Evolutionary conservation across 2,797 vertebrate genomes (phyloP).

Genomic region (Carcharodon carcharias): DNA sequence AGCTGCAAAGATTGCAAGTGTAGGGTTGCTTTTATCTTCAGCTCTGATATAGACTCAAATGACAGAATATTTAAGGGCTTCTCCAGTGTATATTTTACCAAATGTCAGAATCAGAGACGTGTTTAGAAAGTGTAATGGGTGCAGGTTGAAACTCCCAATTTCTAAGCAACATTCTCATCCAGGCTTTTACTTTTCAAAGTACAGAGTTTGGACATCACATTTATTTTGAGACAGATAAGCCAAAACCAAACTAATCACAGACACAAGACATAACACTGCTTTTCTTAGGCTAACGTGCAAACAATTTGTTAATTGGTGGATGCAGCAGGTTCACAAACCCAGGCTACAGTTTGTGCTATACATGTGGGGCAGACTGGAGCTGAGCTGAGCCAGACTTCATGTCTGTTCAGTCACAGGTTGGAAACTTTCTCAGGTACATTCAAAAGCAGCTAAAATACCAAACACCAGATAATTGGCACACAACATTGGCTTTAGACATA

Average conservation of each 20-base stretch:
- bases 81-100: not conserved
- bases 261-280: constrained; percentile 33
- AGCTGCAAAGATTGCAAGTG: not conserved
- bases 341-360: constrained; percentile 28
- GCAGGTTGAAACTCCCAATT: constrained; percentile 33
- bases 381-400: constrained; percentile 23
- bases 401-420: constrained; percentile 26
- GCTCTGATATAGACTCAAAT: not conserved
- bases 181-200: constrained; percentile 35
- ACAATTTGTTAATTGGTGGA: constrained; percentile 26
- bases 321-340: constrained; percentile 23
- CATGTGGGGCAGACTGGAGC: constrained; percentile 24
- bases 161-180: constrained; percentile 10
- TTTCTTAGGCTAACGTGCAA: constrained; percentile 33
- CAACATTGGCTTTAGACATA: constrained; percentile 21
- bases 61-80: constrained; percentile 19
- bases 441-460: constrained; percentile 34
- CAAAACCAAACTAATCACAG: constrained; percentile 36
- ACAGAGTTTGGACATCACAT: constrained; percentile 34
- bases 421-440: constrained; percentile 23
- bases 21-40: not conserved
- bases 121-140: constrained; percentile 12
- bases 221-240: constrained; percentile 34
- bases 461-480: constrained; percentile 26
- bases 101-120: constrained; percentile 20